A percentile compares a stretch with the other conserved stretches of the same genome.
These are phyloP conservation scores for Eupithecia tripunctaria DNA, from an alignment of 2,888 invertebrate species.

Conservation along the genomic window DNA sequence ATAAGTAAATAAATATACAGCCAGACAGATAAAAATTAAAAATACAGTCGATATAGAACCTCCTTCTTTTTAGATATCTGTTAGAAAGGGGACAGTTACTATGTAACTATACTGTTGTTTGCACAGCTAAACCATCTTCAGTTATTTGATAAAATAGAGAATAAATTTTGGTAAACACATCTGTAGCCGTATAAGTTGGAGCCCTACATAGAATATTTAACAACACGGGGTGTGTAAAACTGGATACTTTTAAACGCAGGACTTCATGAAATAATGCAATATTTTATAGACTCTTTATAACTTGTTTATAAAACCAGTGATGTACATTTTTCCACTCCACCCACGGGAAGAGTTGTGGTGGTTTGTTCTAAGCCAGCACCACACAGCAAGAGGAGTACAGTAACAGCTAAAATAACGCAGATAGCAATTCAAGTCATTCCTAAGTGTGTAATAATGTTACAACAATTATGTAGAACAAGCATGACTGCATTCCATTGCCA, in stretches of 20 bases:
- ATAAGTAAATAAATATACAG: no score
- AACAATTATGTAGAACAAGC: constrained; percentile 60
- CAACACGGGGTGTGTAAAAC: neutral
- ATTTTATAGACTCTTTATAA: no score
- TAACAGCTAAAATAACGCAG: neutral
- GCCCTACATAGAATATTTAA: neutral
- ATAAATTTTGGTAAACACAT: neutral
- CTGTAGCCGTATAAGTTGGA: neutral
- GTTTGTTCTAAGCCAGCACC: no score
- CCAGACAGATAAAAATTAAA: no score
- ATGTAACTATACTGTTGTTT: neutral
- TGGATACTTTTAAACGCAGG: neutral
- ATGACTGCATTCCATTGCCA: constrained; percentile 71
- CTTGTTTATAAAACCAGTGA: no score
- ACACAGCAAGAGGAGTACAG: neutral
- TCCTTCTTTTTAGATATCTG: no score
- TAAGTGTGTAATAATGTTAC: constrained; percentile 39
- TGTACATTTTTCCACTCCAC: no score
- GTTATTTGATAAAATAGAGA: no score
- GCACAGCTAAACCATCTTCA: neutral
- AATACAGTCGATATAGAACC: no score
- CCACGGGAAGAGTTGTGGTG: neutral
- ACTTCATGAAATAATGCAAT: no score
- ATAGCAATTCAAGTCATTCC: constrained; percentile 28
- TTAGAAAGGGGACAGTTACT: neutral